Evolutionary conservation across 2,888 invertebrate genomes (phyloP).

Genomic region (Lithophane semibrunnea): DNA sequence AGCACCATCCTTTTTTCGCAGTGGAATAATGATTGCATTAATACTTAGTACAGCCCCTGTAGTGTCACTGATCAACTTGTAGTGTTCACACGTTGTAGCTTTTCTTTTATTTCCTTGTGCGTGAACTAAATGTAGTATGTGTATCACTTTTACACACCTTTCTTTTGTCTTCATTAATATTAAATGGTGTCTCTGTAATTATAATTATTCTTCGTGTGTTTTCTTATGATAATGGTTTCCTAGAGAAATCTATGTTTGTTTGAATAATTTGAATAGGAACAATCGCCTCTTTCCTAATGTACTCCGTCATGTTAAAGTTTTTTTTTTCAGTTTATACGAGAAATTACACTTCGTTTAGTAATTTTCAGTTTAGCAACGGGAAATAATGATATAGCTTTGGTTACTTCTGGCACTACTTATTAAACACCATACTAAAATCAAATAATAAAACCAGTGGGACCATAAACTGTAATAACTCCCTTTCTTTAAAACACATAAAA

Average conservation of each 20-base stretch:
- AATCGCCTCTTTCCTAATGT: not conserved
- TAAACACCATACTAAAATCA: constrained; percentile 12
- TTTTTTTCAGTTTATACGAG: not conserved
- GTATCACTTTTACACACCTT: constrained; percentile 1
- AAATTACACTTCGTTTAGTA: not conserved
- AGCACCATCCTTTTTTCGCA: too few relatives aligned
- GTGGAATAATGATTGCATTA: too few relatives aligned
- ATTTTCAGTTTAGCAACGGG: not conserved
- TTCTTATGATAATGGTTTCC: constrained; percentile 39
- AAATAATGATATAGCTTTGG: not conserved
- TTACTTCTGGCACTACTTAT: not conserved
- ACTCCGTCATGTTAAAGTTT: not conserved
- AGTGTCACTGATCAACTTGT: not conserved
- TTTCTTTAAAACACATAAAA: constrained; percentile 45
- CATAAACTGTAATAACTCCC: constrained; percentile 22
- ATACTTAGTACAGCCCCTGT: too few relatives aligned
- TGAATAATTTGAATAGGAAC: constrained; percentile 23
- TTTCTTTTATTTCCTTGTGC: constrained; percentile 18
- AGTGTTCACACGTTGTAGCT: constrained; percentile 2
- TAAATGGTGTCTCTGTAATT: not conserved
- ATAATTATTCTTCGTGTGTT: constrained; percentile 17
- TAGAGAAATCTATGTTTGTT: constrained; percentile 36
- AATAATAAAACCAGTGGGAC: constrained; percentile 18
- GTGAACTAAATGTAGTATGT: constrained; percentile 26
- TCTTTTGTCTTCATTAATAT: constrained; percentile 33